Conservation (phyloP, 2,888 invertebrate species). For the Ethmia dodecea region DNA sequence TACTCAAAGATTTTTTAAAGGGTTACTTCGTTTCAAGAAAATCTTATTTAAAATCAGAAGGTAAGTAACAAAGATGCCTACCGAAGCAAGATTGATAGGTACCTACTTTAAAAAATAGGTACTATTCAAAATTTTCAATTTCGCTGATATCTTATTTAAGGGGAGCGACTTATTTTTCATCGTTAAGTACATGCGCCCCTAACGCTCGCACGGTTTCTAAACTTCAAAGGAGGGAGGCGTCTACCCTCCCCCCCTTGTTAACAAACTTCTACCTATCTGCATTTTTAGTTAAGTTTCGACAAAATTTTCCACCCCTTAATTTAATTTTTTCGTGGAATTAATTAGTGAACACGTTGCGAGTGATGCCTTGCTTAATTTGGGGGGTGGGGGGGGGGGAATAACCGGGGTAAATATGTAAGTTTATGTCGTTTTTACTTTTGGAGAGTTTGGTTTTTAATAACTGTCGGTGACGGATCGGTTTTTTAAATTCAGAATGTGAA, state of each 20-base stretch:
- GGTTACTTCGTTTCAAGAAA: too few species aligned
- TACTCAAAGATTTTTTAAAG: too few species aligned
- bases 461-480: too few species aligned
- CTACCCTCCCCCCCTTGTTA: conserved; percentile 44
- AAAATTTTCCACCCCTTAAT: conserved; percentile 63
- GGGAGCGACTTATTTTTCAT: conserved; percentile 44
- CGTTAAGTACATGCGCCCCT: conserved; percentile 39
- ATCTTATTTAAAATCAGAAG: too few species aligned
- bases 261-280: conserved; percentile 51
- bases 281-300: conserved; percentile 73
- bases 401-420: too few species aligned
- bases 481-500: too few species aligned
- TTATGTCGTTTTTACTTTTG: too few species aligned
- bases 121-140: conserved; percentile 44
- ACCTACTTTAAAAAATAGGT: conserved; percentile 32
- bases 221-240: conserved; percentile 55
- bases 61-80: too few species aligned
- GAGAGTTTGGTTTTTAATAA: too few species aligned
- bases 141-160: conserved; percentile 42
- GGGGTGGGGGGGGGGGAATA: too few species aligned
- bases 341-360: conserved; percentile 41
- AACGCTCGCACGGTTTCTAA: conserved; percentile 29
- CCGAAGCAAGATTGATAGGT: too few species aligned
- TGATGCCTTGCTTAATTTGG: too few species aligned
- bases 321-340: conserved; percentile 51